These are phyloP conservation scores for Protobothrops mucrosquamatus DNA, from an alignment of 2,113 vertebrate genomes.

Conservation along the genomic window DNA sequence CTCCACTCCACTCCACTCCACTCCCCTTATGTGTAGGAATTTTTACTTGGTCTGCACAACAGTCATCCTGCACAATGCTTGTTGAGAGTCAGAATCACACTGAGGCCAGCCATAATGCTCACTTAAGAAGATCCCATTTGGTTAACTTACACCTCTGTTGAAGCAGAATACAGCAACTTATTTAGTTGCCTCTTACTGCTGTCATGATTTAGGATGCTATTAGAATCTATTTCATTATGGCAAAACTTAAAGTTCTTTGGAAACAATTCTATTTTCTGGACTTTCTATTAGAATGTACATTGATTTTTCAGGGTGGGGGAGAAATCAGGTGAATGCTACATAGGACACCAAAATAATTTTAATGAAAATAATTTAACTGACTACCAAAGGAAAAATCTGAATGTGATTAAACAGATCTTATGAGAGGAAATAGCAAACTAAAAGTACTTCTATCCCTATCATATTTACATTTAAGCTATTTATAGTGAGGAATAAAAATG, in stretches of 20 bases:
- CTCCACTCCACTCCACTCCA: too few species aligned
- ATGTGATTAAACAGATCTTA: conserved; percentile 2
- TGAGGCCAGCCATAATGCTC: not conserved
- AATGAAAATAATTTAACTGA: conserved; percentile 6
- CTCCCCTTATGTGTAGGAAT: not conserved
- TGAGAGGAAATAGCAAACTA: conserved; percentile 1
- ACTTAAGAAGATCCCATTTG: not conserved
- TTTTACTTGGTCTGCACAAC: not conserved
- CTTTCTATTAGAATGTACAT: not conserved
- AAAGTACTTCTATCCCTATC: not conserved
- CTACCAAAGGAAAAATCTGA: not conserved
- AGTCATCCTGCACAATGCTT: not conserved
- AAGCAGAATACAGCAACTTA: not conserved
- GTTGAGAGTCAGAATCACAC: not conserved
- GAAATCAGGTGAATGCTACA: not conserved
- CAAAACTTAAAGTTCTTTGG: not conserved
- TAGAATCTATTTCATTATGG: conserved; percentile 16
- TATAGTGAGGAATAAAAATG: not conserved
- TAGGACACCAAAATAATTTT: not conserved
- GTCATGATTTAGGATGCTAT: conserved; percentile 25
- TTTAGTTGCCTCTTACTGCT: conserved; percentile 7
- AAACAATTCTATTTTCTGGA: conserved; percentile 7
- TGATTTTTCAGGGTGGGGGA: not conserved
- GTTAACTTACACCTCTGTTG: conserved; percentile 9
- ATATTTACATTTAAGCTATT: not conserved